Evolutionary conservation across 1,140 invertebrate species (phyloP), one percentile per base, ranked within the genome.

Genomic region (Lethrus apterus): DNA sequence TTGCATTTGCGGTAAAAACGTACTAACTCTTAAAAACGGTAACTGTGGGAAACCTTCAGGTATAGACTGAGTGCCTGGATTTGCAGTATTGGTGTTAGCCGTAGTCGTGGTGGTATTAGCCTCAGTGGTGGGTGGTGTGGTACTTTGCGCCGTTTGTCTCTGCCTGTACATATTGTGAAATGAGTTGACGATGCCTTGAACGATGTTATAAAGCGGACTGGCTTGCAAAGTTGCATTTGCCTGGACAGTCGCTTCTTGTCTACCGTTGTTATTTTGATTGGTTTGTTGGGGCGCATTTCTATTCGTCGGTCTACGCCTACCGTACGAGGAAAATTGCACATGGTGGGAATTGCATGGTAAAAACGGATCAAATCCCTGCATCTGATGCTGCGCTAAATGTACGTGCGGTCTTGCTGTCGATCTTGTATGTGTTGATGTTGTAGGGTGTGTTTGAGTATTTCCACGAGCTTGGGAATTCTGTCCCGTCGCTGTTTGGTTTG

Each of bases 261-360:
- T 30, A 9, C 23, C 38, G 36, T 48, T 51, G 17, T 46, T 50
- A 17, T 32, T 33, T 20, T 46, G 42, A 7, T 35, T 18, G 23
- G 34, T 38, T 30, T 34, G 36, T 5, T 32, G 33, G 13, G 21
- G 26, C 4, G 34, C 31, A 32, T 26, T 34, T 4, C 29, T 19
- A 9, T 14, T 20, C 17, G 42, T 38, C 10, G 23, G 5, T 31
- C 46, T 42, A 14, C 56, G 57, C 40, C 66, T 67, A 10, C 48
- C 43, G 9, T 36, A 30, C 2, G 45, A 44, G n/a, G n/a, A n/a
- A n/a, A n/a, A n/a, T n/a, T n/a, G n/a, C 41, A 80, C 58, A 51
- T 81, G 79, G 51, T 80, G 76, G 0, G 81, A 83, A 56, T 74
- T 77, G 53, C 83, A 86, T 0, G 75, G 76, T n/a, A 86, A 64